A percentile compares a stretch with the other conserved stretches of the same genome.
These are phyloP conservation scores for Globodera ellingtonae DNA, from an alignment of 1,140 invertebrate species.

Conservation along the genomic window DNA sequence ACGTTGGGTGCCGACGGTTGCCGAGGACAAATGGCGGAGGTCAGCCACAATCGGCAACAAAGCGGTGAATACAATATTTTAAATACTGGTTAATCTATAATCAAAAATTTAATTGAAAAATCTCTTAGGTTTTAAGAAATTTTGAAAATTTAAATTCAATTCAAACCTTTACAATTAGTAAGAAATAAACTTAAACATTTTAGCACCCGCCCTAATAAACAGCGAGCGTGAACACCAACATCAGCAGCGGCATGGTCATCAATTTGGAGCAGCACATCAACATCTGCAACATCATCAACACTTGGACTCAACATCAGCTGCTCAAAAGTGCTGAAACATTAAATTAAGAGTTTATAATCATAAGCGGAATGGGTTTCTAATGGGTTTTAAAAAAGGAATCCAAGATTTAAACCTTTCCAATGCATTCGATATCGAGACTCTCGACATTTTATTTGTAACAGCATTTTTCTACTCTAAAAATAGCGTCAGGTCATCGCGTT, in stretches of 20 bases:
- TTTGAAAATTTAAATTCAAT: too few species aligned
- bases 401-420: too few species aligned
- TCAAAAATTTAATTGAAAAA: too few species aligned
- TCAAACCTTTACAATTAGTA: neutral
- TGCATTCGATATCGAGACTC: too few species aligned
- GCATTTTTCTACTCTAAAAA: neutral
- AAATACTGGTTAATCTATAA: too few species aligned
- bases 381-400: too few species aligned
- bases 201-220: slow-evolving; percentile 4
- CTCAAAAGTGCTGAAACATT: neutral
- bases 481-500: neutral
- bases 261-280: slow-evolving; percentile 8
- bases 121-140: too few species aligned
- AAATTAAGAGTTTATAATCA: too few species aligned
- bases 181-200: neutral
- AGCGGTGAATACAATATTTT: neutral
- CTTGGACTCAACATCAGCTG: neutral
- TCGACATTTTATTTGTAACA: too few species aligned
- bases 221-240: neutral
- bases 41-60: slow-evolving; percentile 22
- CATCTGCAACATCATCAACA: neutral
- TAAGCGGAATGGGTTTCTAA: too few species aligned
- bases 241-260: neutral
- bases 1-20: neutral
- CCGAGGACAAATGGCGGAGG: neutral